A percentile compares a stretch with the other conserved stretches of the same genome.
phyloP scores from a whole-genome alignment of 2,888 invertebrate genomes.

The Lepas anatifera region DNA sequence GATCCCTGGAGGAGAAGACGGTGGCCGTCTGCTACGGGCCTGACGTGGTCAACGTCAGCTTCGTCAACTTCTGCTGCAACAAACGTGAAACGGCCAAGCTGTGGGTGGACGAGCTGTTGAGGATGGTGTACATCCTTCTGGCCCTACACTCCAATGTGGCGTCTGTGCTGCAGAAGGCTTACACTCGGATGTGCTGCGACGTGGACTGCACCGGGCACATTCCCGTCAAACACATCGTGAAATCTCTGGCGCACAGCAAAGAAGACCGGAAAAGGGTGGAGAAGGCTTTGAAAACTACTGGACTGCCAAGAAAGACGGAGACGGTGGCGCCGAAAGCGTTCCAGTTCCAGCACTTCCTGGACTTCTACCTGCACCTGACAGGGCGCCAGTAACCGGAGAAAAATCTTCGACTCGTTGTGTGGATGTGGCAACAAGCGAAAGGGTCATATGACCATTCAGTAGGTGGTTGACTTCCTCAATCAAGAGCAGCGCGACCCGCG shows the following conservation, averaged over 20 bases:
- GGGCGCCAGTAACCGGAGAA: conserved; percentile 70
- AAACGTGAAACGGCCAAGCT: too few relatives aligned
- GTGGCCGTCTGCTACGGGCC: conserved; percentile 80
- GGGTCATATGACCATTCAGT: conserved; percentile 69
- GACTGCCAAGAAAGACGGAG: conserved; percentile 50
- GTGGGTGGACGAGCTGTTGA: conserved; percentile 82
- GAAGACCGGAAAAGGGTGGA: conserved; percentile 89
- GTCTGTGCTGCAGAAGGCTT: conserved; percentile 78
- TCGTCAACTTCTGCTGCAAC: conserved; percentile 70
- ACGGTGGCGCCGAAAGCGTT: neutral
- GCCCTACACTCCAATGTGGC: conserved; percentile 79
- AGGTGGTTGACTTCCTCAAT: conserved; percentile 87
- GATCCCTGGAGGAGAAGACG: conserved; percentile 79
- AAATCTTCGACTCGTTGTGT: conserved; percentile 77
- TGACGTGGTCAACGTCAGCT: conserved; percentile 85
- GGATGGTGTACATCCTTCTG: conserved; percentile 76
- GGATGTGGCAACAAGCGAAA: conserved; percentile 49
- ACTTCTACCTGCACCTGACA: conserved; percentile 80
- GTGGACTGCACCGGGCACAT: conserved; percentile 80
- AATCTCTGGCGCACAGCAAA: conserved; percentile 80
- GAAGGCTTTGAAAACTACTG: conserved; percentile 76
- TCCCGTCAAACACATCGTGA: conserved; percentile 79
- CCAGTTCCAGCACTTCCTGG: conserved; percentile 81
- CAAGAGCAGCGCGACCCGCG: conserved; percentile 88
- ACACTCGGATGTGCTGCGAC: conserved; percentile 64